These are phyloP conservation scores for Engystomops pustulosus DNA, from an alignment of 2,113 vertebrate genomes.

Conservation along the genomic window DNA sequence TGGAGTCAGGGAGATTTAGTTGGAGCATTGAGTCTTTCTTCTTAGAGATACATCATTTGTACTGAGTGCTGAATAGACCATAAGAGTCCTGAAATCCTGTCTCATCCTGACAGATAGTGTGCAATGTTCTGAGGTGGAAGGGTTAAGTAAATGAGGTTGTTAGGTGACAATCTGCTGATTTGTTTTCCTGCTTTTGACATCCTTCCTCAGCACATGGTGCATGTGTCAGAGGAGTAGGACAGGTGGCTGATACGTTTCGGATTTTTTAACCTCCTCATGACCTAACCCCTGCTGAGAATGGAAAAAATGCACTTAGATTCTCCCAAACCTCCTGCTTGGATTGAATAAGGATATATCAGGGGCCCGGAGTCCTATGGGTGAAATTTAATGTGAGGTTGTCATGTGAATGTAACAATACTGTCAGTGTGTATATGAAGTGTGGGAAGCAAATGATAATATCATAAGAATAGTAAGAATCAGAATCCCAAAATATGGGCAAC, in stretches of 20 bases:
- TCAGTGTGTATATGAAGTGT: background rate
- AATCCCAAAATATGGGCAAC: background rate
- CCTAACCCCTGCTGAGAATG: conserved; percentile 54
- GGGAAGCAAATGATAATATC: background rate
- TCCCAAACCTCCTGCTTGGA: conserved; percentile 10
- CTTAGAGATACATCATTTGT: background rate
- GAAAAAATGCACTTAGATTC: conserved; percentile 44
- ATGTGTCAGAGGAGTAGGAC: conserved; percentile 45
- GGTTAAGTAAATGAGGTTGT: conserved; percentile 56
- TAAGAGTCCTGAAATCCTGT: background rate
- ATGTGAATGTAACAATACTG: conserved; percentile 21
- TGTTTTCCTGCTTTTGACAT: conserved; percentile 49
- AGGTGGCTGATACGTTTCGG: conserved; percentile 54
- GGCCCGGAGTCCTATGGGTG: background rate
- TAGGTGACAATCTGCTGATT: conserved; percentile 49
- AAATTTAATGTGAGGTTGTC: conserved; percentile 18
- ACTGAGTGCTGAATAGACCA: background rate
- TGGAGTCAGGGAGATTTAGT: conserved; percentile 6
- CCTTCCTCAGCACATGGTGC: conserved; percentile 50
- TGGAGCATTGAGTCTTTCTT: background rate
- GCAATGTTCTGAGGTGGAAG: conserved; percentile 36
- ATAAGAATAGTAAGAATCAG: background rate
- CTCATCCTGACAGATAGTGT: conserved; percentile 37
- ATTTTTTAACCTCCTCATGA: conserved; percentile 57
- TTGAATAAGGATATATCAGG: conserved; percentile 30